Evolutionary conservation across 2,797 vertebrate species (phyloP).

Genomic region (Sebastes jordani): DNA sequence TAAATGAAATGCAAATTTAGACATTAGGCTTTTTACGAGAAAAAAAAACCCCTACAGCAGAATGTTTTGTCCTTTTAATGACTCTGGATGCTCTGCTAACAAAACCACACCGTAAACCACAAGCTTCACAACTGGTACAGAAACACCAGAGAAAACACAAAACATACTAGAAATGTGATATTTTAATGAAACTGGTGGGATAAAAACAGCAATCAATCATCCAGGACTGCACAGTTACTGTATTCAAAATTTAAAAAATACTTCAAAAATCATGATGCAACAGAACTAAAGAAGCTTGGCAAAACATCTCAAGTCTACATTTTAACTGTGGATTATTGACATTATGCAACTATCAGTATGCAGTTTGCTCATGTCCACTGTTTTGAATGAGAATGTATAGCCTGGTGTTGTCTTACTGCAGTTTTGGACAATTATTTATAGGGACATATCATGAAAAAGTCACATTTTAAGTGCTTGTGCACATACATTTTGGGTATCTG

Average conservation of each 20-base stretch:
- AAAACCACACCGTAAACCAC: background rate
- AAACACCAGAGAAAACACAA: background rate
- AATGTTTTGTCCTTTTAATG: conserved; percentile 26
- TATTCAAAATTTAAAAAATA: background rate
- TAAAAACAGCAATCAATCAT: background rate
- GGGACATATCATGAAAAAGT: no score
- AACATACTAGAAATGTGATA: background rate
- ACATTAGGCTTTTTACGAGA: conserved; percentile 1
- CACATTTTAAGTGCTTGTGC: no score
- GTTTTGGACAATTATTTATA: background rate
- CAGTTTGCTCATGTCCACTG: background rate
- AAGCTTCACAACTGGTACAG: background rate
- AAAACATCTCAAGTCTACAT: background rate
- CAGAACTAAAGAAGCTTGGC: background rate
- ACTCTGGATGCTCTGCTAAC: background rate
- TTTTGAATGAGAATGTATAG: background rate
- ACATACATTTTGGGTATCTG: no score
- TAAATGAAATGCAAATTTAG: conserved; percentile 24
- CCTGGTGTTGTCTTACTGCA: background rate
- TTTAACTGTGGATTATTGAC: background rate
- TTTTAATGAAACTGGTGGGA: background rate
- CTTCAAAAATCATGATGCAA: background rate
- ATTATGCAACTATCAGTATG: background rate
- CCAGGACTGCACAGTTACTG: background rate
- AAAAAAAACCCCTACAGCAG: background rate